Evolutionary conservation across 2,797 vertebrate species (phyloP).

Genomic region (Eurystomus glaucurus): DNA sequence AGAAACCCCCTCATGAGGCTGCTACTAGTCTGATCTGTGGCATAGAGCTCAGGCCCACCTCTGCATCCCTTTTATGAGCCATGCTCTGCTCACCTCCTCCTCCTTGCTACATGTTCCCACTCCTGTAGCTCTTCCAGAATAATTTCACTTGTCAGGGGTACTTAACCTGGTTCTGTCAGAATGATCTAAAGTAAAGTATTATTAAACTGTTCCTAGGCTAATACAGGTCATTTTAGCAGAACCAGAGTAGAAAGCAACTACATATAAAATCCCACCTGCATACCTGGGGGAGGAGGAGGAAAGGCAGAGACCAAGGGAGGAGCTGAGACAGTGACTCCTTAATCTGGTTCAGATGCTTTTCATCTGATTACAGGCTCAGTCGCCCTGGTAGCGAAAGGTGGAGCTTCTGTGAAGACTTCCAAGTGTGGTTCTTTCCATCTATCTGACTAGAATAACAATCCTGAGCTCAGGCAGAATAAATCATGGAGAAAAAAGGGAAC

Average conservation of each 20-base stretch:
- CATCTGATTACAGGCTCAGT: background rate
- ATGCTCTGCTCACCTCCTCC: background rate
- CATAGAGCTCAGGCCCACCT: background rate
- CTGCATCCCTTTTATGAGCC: background rate
- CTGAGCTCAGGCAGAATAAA: conserved; percentile 3
- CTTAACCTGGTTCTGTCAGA: background rate
- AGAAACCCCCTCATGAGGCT: background rate
- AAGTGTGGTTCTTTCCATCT: background rate
- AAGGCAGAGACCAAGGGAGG: background rate
- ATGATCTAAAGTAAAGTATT: background rate
- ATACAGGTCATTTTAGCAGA: background rate
- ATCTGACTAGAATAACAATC: conserved; percentile 15
- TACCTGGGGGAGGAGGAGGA: background rate
- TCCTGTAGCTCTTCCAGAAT: background rate
- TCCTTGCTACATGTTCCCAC: background rate
- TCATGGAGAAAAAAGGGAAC: background rate
- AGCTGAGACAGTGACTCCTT: background rate
- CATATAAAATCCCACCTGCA: background rate
- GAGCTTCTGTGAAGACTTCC: background rate
- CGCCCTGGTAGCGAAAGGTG: background rate
- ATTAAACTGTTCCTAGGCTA: background rate
- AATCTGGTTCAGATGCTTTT: background rate
- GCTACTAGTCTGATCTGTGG: background rate
- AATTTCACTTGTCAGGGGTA: background rate
- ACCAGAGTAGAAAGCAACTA: background rate